These are phyloP conservation scores for Rhegmatorhina hoffmannsi DNA, from an alignment of 2,113 vertebrate genomes.

Conservation along the genomic window DNA sequence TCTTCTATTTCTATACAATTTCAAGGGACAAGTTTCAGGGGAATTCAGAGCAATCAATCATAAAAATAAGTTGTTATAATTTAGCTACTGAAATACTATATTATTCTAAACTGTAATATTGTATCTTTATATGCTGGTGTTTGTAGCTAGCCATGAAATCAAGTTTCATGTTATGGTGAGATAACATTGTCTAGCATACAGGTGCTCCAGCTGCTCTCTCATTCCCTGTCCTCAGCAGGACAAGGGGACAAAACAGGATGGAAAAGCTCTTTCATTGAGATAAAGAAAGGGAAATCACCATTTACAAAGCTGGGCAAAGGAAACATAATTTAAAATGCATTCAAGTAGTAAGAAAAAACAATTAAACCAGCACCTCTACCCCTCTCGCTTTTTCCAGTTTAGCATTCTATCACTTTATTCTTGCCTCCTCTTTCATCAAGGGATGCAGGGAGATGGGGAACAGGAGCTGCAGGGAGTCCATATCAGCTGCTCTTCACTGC, in stretches of 20 bases:
- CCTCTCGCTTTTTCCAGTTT: not conserved
- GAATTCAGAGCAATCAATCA: not conserved
- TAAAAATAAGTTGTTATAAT: not conserved
- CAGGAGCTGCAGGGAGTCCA: not conserved
- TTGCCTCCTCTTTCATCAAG: not conserved
- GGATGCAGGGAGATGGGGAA: fast-evolving
- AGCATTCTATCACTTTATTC: not conserved
- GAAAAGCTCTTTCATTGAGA: not conserved
- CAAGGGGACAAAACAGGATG: not conserved
- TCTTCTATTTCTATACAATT: not conserved
- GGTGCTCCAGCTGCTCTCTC: not conserved
- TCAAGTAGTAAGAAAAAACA: not conserved
- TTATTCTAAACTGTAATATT: not conserved
- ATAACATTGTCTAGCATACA: not conserved
- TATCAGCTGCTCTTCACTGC: not conserved
- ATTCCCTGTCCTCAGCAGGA: not conserved
- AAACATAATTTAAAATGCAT: not conserved
- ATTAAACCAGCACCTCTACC: not conserved
- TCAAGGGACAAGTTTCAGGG: not conserved
- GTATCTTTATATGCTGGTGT: not conserved
- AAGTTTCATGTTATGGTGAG: not conserved
- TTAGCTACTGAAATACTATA: not conserved
- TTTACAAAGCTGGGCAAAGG: not conserved
- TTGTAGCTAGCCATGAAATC: not conserved
- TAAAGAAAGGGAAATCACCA: not conserved